phyloP scores from a whole-genome alignment of 2,797 vertebrate species.

The Malacoctenus gilli region DNA sequence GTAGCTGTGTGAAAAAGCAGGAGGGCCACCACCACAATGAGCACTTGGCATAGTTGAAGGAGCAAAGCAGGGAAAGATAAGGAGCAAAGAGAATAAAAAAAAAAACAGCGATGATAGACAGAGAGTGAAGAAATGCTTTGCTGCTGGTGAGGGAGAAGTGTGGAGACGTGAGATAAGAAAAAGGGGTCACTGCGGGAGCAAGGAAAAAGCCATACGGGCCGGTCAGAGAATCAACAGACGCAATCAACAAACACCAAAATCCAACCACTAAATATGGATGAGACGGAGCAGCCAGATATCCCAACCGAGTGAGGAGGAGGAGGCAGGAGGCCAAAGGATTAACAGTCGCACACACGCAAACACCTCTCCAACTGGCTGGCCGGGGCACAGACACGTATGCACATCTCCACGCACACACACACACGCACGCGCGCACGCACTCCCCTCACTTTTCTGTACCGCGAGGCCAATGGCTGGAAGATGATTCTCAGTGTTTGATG shows the following conservation, averaged over 20 bases:
- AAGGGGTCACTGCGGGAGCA: conserved; percentile 25
- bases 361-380: conserved; percentile 51
- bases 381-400: neutral
- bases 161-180: conserved; percentile 57
- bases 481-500: conserved; percentile 78
- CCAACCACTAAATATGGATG: conserved; percentile 54
- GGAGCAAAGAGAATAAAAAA: neutral
- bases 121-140: neutral
- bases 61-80: conserved; percentile 7
- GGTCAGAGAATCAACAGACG: conserved; percentile 48
- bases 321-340: conserved; percentile 64
- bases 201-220: conserved; percentile 12
- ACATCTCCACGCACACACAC: conserved; percentile 6
- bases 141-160: conserved; percentile 24
- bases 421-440: conserved; percentile 5
- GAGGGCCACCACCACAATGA: neutral
- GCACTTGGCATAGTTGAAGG: neutral
- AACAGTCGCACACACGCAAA: conserved; percentile 65
- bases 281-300: conserved; percentile 42
- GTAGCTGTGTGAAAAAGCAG: neutral
- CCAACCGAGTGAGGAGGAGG: conserved; percentile 46
- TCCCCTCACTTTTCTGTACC: conserved; percentile 41
- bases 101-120: neutral
- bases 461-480: conserved; percentile 59
- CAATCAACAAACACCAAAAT: conserved; percentile 41